These are phyloP conservation scores for Vollenhovia emeryi DNA, from an alignment of 1,140 invertebrate genomes.

Conservation along the genomic window DNA sequence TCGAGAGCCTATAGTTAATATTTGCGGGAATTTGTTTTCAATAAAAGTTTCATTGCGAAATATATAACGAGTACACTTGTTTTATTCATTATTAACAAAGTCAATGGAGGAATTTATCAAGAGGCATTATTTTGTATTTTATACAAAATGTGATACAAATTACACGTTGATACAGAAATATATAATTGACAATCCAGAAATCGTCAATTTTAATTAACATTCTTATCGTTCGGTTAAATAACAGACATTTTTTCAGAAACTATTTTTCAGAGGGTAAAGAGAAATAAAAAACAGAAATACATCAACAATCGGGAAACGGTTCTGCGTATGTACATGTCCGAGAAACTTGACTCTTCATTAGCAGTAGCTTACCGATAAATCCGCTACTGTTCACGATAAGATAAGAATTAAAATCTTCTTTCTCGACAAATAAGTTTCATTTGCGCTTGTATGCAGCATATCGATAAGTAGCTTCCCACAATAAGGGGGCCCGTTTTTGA, in stretches of 20 bases:
- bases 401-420: constrained; percentile 36
- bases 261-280: neutral
- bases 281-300: neutral
- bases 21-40: neutral
- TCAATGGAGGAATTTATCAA: neutral
- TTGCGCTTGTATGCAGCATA: neutral
- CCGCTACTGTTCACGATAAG: constrained; percentile 38
- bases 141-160: neutral
- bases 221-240: neutral
- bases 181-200: neutral
- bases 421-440: neutral
- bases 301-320: too few species aligned
- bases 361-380: neutral
- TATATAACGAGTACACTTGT: neutral
- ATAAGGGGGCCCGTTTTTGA: too few species aligned
- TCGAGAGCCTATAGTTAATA: neutral
- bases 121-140: neutral
- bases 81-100: neutral
- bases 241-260: neutral
- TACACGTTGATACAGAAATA: too few species aligned
- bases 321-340: too few species aligned
- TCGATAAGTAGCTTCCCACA: neutral
- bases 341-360: neutral
- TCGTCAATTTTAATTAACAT: neutral
- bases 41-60: neutral